Percentiles rank a stretch among this genome's conserved stretches.
Evolutionary conservation across 2,113 vertebrate species (phyloP).

Genomic region (Oplegnathus fasciatus): DNA sequence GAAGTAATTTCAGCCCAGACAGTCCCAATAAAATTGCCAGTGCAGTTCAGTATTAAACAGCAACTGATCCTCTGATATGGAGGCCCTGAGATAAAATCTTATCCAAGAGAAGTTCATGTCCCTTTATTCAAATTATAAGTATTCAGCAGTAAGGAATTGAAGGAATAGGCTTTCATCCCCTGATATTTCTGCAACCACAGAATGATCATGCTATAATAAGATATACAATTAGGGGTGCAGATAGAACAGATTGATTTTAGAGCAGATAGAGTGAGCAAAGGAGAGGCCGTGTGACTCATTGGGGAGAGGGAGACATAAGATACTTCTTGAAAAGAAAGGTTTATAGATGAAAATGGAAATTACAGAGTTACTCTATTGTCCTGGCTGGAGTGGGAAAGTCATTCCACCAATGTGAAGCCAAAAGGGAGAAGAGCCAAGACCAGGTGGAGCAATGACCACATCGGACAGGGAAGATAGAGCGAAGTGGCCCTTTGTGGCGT

Average conservation of each 20-base stretch:
- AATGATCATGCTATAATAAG: constrained; percentile 7
- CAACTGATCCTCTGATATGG: constrained; percentile 5
- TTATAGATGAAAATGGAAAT: constrained; percentile 33
- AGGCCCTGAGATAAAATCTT: constrained; percentile 17
- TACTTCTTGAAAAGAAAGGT: constrained; percentile 6
- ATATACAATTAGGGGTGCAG: constrained; percentile 24
- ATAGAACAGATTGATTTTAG: constrained; percentile 26
- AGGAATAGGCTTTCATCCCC: not conserved
- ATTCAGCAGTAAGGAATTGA: constrained; percentile 8
- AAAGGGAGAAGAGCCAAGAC: constrained; percentile 49
- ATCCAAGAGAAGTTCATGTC: not conserved
- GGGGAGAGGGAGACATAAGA: constrained; percentile 2
- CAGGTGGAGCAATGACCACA: constrained; percentile 46
- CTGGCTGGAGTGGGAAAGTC: constrained; percentile 38
- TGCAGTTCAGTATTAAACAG: constrained; percentile 30
- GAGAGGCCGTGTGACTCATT: not conserved
- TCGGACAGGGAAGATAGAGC: constrained; percentile 31
- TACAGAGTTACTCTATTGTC: constrained; percentile 19
- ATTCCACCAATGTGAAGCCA: constrained; percentile 30
- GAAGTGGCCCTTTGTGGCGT: not conserved
- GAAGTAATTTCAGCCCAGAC: not conserved
- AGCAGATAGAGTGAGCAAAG: constrained; percentile 16
- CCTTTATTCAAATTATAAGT: constrained; percentile 19
- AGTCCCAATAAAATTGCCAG: not conserved
- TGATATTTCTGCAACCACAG: not conserved